A percentile compares a stretch with the other conserved stretches of the same genome.
Conservation (phyloP, 1,140 invertebrate species). For the Hetaerina americana region DNA sequence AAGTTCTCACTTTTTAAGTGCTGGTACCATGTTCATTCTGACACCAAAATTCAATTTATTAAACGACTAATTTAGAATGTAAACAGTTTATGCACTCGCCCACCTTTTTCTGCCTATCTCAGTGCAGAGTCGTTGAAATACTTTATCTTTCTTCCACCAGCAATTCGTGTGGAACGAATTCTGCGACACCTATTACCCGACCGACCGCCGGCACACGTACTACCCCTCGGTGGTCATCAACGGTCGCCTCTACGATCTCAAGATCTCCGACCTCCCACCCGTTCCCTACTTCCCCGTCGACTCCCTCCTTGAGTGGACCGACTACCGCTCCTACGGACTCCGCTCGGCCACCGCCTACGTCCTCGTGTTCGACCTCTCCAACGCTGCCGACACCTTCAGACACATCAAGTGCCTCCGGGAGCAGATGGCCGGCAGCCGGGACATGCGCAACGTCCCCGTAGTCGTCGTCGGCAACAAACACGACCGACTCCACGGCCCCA, state of each 20-base stretch:
- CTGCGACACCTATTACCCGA: conserved; percentile 61
- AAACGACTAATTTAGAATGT: too few relatives aligned
- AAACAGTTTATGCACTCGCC: too few relatives aligned
- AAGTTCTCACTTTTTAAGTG: too few relatives aligned
- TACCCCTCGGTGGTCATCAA: conserved; percentile 74
- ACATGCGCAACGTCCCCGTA: conserved; percentile 81
- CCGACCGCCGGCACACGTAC: conserved; percentile 60
- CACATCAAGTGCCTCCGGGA: conserved; percentile 76
- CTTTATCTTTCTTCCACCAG: conserved; percentile 32
- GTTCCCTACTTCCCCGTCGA: conserved; percentile 76
- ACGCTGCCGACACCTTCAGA: conserved; percentile 71
- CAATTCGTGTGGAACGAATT: conserved; percentile 84
- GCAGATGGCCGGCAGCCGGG: conserved; percentile 80
- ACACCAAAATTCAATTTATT: too few relatives aligned
- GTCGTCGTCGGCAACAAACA: conserved; percentile 90
- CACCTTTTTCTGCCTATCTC: too few relatives aligned
- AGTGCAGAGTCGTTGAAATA: too few relatives aligned
- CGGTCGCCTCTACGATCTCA: conserved; percentile 71
- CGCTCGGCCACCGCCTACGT: conserved; percentile 83
- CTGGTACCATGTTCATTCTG: too few relatives aligned
- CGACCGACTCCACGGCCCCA: conserved; percentile 44
- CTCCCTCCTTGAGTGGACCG: conserved; percentile 72
- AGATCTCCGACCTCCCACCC: conserved; percentile 72
- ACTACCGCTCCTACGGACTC: conserved; percentile 56
- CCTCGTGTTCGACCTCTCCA: conserved; percentile 82